Percentiles rank a stretch among this genome's conserved stretches.
Evolutionary conservation across 2,113 vertebrate genomes (phyloP).

Genomic region (Hypanus sabinus): DNA sequence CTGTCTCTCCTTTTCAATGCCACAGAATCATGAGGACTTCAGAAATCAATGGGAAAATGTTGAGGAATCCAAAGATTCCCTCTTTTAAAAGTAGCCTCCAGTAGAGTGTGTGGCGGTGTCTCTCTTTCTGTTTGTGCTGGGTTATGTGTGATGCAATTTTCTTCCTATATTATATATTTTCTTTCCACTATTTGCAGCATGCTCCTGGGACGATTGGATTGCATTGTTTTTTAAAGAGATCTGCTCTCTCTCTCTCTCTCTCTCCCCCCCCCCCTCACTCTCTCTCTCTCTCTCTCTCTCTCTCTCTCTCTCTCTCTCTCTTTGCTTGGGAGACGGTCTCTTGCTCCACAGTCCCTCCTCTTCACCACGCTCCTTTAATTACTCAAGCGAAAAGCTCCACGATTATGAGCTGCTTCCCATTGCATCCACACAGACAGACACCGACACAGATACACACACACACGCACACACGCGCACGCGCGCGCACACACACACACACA

Average conservation of each 20-base stretch:
- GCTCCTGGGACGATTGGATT: constrained; percentile 34
- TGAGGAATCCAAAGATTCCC: background rate
- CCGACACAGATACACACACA: background rate
- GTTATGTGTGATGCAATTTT: constrained; percentile 15
- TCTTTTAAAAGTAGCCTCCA: background rate
- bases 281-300: constrained; percentile 13
- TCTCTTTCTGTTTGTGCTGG: background rate
- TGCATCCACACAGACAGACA: background rate
- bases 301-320: background rate
- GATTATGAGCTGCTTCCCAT: background rate
- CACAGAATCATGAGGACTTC: background rate
- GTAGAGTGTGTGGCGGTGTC: background rate
- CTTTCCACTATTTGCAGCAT: constrained; percentile 29
- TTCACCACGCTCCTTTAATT: background rate
- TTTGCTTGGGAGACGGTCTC: background rate
- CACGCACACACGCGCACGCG: background rate
- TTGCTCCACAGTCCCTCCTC: background rate
- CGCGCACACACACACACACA: background rate
- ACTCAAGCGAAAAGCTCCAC: background rate
- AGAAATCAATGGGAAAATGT: background rate
- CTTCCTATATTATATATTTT: constrained; percentile 34
- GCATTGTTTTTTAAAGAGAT: constrained; percentile 9
- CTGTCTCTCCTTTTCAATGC: background rate
- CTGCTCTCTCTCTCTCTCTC: constrained; percentile 27
- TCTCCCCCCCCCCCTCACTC: background rate